These are phyloP conservation scores for Apis cerana DNA, from an alignment of 1,140 invertebrate genomes.

Conservation along the genomic window DNA sequence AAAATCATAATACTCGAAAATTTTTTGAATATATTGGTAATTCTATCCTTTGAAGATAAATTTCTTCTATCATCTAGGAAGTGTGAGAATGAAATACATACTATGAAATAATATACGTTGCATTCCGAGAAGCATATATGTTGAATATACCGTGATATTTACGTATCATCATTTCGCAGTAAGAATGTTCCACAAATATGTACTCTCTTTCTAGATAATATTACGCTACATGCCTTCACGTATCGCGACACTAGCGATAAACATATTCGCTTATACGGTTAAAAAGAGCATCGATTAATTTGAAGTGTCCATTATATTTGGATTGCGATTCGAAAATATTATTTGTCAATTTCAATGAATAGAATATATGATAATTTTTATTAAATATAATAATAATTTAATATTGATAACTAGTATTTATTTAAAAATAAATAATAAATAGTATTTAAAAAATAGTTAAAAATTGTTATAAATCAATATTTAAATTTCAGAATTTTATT, in stretches of 20 bases:
- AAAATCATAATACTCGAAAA: background rate
- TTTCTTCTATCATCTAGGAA: conserved; percentile 8
- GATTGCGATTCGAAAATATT: background rate
- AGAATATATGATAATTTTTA: background rate
- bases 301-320: background rate
- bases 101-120: conserved; percentile 35
- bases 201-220: conserved; percentile 1
- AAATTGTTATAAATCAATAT: background rate
- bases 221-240: background rate
- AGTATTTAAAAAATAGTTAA: background rate
- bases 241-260: background rate
- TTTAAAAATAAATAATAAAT: too few species aligned
- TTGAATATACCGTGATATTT: conserved; percentile 11
- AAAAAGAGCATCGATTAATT: background rate
- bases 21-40: conserved; percentile 31
- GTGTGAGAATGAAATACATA: background rate
- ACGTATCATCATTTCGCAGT: conserved; percentile 31
- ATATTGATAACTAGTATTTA: too few species aligned
- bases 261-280: background rate
- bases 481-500: background rate
- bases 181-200: conserved; percentile 35
- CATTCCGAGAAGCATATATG: conserved; percentile 26
- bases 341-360: background rate
- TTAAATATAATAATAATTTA: background rate
- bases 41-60: background rate